A percentile compares a stretch with the other conserved stretches of the same genome.
These are phyloP conservation scores for Celastrina argiolus DNA, from an alignment of 2,888 invertebrate genomes.

Conservation along the genomic window DNA sequence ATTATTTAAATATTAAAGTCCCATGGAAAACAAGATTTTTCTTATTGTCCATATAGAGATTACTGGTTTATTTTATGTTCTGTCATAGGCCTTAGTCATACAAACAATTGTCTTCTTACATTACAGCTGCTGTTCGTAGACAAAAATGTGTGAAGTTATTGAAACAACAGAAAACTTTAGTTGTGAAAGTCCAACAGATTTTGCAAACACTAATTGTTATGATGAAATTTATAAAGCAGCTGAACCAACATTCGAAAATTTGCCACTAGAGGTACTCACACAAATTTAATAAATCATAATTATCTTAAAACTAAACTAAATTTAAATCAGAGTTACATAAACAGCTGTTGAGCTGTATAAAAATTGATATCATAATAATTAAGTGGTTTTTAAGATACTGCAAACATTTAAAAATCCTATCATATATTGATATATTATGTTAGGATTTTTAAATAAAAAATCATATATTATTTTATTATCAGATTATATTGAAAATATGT, in stretches of 20 bases:
- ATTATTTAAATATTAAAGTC: slow-evolving; percentile 12
- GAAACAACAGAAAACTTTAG: slow-evolving; percentile 49
- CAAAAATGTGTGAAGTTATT: slow-evolving; percentile 46
- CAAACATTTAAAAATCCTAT: too few species aligned
- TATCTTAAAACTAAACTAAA: background rate
- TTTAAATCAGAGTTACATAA: background rate
- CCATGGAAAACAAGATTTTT: slow-evolving; percentile 34
- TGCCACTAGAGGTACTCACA: slow-evolving; percentile 63
- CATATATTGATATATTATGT: too few species aligned
- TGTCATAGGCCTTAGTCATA: slow-evolving; percentile 29
- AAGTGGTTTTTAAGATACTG: background rate
- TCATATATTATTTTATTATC: slow-evolving; percentile 26
- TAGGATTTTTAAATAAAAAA: background rate
- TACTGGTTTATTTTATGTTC: slow-evolving; percentile 23
- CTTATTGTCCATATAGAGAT: slow-evolving; percentile 35
- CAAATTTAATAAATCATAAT: background rate
- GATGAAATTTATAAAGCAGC: slow-evolving; percentile 41
- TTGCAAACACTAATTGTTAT: slow-evolving; percentile 29
- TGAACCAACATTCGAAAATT: slow-evolving; percentile 47
- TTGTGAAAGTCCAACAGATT: slow-evolving; percentile 47
- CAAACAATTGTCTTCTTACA: background rate
- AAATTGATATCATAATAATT: background rate
- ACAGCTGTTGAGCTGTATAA: background rate
- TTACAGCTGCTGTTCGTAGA: slow-evolving; percentile 12
- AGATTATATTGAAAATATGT: slow-evolving; percentile 80